Evolutionary conservation across 2,113 vertebrate species (phyloP), one percentile per base, ranked within the genome.

Genomic region (Alosa alosa): DNA sequence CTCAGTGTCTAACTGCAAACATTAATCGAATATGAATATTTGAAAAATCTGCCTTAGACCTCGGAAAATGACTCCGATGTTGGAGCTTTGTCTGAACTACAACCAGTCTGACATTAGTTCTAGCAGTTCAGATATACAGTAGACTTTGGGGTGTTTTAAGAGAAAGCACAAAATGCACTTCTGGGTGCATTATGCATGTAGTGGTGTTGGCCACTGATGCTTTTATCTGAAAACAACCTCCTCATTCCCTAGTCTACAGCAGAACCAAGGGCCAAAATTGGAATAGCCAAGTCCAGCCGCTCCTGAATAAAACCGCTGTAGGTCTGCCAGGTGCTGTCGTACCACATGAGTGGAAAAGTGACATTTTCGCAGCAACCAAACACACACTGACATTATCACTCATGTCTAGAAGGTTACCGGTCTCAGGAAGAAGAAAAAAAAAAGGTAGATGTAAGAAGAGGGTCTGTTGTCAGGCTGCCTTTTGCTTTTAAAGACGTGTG

Each of bases 381-480:
- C 25, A 78, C 72, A 78, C 72, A 17, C 72, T 78, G 72, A 78
- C 72, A 78, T 78, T 78, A 78, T 78, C 72, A 78, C 72, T 78
- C 72, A 78, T 78, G 72, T 78, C 72, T 78, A 39, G 64, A 68
- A 68, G 72, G 72, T 78, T 78, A 78, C 72, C 72, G 13, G 31
- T 78, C 72, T 41, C n/a, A 6, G 25, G 64, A 44, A 44, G 41
- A 44, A 44, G 64, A 36, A 13, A 36, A 36, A 72, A 72, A 72
- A 72, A 6, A 31, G 36, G 72, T 78, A 78, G 72, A 39, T 13
- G 25, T 31, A 31, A 78, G 15, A 78, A 39, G 72, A 78, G 72
- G 15, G 10, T 31, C 36, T 4, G 72, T 78, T 78, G 72, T 78
- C 72, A 78, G 72, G 72, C 13, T 11, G 39, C 72, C 72, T 78